phyloP scores from a whole-genome alignment of 2,888 invertebrate species.

The Gandaritis pyraliata region DNA sequence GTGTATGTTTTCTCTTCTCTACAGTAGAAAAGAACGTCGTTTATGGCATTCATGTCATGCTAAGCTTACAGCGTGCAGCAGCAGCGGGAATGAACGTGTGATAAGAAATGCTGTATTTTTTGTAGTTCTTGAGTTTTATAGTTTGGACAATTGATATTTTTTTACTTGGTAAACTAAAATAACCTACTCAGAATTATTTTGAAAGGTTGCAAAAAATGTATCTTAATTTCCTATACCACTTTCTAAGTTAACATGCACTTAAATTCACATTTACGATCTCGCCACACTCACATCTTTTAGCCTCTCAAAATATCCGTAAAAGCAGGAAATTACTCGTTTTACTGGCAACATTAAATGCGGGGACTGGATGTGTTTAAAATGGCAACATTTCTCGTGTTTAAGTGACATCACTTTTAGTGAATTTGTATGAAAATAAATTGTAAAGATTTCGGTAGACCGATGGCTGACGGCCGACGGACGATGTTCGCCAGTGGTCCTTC shows the following conservation, averaged over 20 bases:
- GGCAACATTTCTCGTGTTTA: conserved; percentile 13
- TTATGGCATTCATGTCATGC: too few species aligned
- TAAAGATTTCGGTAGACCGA: too few species aligned
- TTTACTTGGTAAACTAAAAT: too few species aligned
- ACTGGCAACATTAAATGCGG: conserved; percentile 18
- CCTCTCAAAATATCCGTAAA: conserved; percentile 30
- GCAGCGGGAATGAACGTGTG: too few species aligned
- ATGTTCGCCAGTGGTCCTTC: neutral
- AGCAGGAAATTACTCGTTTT: conserved; percentile 31
- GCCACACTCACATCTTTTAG: conserved; percentile 18
- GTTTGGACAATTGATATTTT: too few species aligned
- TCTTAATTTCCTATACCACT: neutral
- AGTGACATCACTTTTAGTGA: neutral
- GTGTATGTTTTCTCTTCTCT: too few species aligned
- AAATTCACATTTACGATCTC: conserved; percentile 17
- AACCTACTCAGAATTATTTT: neutral
- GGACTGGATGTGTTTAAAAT: conserved; percentile 17
- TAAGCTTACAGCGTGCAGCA: too few species aligned
- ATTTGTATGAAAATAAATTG: neutral
- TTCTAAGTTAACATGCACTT: conserved; percentile 19
- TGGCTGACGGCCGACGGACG: too few species aligned
- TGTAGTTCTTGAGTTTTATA: too few species aligned
- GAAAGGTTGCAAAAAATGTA: neutral
- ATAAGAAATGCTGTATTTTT: too few species aligned
- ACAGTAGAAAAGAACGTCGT: too few species aligned